These are phyloP conservation scores for Apocrypta bakeri DNA, from an alignment of 1,140 invertebrate genomes.

Conservation along the genomic window DNA sequence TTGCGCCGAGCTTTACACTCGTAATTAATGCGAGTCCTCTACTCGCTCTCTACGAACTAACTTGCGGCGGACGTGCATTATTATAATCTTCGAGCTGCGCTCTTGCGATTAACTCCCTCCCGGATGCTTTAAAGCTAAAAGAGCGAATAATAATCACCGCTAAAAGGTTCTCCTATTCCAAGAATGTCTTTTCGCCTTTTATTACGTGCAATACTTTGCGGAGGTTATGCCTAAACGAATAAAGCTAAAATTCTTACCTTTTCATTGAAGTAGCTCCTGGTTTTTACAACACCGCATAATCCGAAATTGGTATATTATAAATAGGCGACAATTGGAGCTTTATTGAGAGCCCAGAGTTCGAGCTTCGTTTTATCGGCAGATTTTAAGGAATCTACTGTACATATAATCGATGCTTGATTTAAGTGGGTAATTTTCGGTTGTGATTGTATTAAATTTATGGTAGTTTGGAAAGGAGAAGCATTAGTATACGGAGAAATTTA, in stretches of 20 bases:
- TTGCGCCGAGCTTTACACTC: neutral
- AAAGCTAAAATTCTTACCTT: slow-evolving; percentile 3
- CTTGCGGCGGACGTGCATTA: slow-evolving; percentile 4
- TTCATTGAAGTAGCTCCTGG: neutral
- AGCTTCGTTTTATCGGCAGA: too few relatives aligned
- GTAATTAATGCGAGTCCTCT: slow-evolving; percentile 26
- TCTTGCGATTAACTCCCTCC: neutral
- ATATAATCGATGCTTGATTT: too few relatives aligned
- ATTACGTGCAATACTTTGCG: neutral
- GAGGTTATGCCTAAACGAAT: neutral
- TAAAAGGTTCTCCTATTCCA: slow-evolving; percentile 2
- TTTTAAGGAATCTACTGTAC: too few relatives aligned
- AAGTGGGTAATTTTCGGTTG: too few relatives aligned
- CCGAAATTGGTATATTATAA: too few relatives aligned
- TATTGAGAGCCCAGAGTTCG: too few relatives aligned
- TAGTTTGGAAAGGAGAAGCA: neutral
- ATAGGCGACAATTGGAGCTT: too few relatives aligned
- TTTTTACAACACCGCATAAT: neutral
- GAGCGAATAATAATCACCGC: slow-evolving; percentile 30
- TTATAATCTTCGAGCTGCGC: slow-evolving; percentile 27
- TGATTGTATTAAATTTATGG: too few relatives aligned
- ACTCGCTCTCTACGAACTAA: neutral
- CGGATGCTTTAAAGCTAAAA: neutral
- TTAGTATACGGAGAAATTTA: neutral
- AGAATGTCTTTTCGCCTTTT: neutral